Evolutionary conservation across 1,140 invertebrate species (phyloP), one percentile per base, ranked within the genome.

Genomic region (Heliothis virescens): DNA sequence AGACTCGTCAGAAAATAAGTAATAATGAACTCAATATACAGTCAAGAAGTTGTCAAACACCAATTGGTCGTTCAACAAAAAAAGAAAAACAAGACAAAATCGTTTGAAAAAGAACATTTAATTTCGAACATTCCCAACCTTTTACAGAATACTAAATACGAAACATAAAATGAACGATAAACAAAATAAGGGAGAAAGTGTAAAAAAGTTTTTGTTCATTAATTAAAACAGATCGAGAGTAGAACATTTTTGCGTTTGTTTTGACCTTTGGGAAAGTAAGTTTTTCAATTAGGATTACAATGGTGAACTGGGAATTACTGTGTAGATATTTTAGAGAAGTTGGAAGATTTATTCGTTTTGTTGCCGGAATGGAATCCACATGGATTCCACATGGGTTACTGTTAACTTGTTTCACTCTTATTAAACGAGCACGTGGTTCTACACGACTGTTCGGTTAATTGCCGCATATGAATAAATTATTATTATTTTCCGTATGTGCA

Each of bases 261-360:
- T 47, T 48, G 62, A 65, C 62, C 62, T 47, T 10, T 48, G 62
- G 62, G 62, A 65, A 41, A 65, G 62, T 65, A 65, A 65, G 41
- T 65, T 65, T 65, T 65, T 48, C 41, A 65, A 65, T 65, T 65
- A 65, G 34, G 41, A 41, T 65, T n/a, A 65, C 34, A 47, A 65
- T 48, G 15, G 60, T 63, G 60, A 41, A 47, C n/a, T 13, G 29
- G 3, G 60, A 15, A 63, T 63, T 62, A 62, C 15, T 63, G 29
- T 34, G 60, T 16, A n/a, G n/a, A 41, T 34, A 11, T 63, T 26
- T 29, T 41, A n/a, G 55, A 57, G 55, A 57, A 57, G 55, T 57
- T 57, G 18, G 55, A 10, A 18, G 55, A 18, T 57, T 18, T 57
- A 57, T 57, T 18, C 16, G 55, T 57, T 21, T 57, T 57, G 18